Conservation (phyloP, 2,113 vertebrate species). For the Poicephalus meyeri region DNA sequence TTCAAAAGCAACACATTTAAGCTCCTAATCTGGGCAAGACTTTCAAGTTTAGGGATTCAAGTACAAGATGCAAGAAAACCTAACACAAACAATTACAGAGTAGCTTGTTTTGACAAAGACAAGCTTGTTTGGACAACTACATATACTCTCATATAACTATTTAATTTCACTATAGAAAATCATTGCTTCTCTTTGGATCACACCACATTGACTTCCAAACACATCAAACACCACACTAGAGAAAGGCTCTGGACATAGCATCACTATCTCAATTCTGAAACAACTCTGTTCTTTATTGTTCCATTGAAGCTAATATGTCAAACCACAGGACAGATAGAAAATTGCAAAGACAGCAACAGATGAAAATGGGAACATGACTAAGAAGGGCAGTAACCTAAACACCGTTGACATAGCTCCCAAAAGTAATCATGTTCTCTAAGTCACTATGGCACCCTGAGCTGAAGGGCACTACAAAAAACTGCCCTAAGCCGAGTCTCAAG, state of each 20-base stretch:
- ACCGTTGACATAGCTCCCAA: background rate
- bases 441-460: background rate
- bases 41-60: constrained; percentile 19
- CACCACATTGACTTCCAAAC: background rate
- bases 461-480: background rate
- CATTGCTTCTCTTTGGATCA: background rate
- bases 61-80: background rate
- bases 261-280: background rate
- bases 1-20: constrained; percentile 25
- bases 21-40: constrained; percentile 24
- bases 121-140: background rate
- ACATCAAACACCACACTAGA: fast-evolving
- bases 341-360: background rate
- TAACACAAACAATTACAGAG: background rate
- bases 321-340: background rate
- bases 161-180: background rate
- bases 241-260: background rate
- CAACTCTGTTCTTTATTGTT: background rate
- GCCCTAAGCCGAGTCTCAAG: background rate
- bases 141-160: background rate
- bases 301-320: background rate
- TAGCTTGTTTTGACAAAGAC: constrained; percentile 20
- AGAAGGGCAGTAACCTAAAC: background rate
- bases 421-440: background rate
- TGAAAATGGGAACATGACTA: background rate